phyloP scores from a whole-genome alignment of 2,113 vertebrate genomes.

The Ailuropoda melanoleuca region DNA sequence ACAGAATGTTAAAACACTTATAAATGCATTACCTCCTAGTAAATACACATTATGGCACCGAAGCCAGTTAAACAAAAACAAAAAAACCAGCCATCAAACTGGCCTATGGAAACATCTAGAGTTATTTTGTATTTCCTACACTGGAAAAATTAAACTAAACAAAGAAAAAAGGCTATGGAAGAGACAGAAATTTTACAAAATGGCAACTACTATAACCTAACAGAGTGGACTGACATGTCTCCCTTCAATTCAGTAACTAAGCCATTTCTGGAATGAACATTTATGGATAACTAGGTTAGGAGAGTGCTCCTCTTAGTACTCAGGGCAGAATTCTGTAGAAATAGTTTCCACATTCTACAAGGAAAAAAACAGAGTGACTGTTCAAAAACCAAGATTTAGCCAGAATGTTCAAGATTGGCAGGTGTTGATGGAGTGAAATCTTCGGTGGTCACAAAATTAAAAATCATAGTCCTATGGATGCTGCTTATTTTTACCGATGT shows the following conservation, averaged over 20 bases:
- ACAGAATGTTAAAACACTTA: slow-evolving; percentile 75
- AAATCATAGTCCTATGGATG: slow-evolving; percentile 73
- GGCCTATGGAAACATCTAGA: not conserved
- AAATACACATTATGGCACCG: slow-evolving; percentile 58
- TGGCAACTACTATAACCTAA: not conserved
- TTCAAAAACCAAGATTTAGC: slow-evolving; percentile 65
- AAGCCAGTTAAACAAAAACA: slow-evolving; percentile 62
- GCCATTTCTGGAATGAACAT: slow-evolving; percentile 67
- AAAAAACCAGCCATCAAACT: slow-evolving; percentile 65
- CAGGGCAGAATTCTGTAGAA: slow-evolving; percentile 56
- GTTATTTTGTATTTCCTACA: slow-evolving; percentile 67
- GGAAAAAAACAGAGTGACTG: not conserved
- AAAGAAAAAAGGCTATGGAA: not conserved
- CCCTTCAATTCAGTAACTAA: slow-evolving; percentile 62
- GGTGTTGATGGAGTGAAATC: slow-evolving; percentile 74
- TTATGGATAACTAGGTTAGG: slow-evolving; percentile 22
- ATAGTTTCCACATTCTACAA: slow-evolving; percentile 39
- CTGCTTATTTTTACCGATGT: slow-evolving; percentile 73
- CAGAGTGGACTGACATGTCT: slow-evolving; percentile 29
- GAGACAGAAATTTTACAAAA: slow-evolving; percentile 57
- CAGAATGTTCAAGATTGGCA: slow-evolving; percentile 69
- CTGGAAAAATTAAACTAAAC: slow-evolving; percentile 70
- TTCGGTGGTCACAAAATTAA: slow-evolving; percentile 61
- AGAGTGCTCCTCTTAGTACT: slow-evolving; percentile 43
- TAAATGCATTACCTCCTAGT: slow-evolving; percentile 60